Conservation (phyloP, 2,888 invertebrate species). For the Aphidoletes aphidimyza region DNA sequence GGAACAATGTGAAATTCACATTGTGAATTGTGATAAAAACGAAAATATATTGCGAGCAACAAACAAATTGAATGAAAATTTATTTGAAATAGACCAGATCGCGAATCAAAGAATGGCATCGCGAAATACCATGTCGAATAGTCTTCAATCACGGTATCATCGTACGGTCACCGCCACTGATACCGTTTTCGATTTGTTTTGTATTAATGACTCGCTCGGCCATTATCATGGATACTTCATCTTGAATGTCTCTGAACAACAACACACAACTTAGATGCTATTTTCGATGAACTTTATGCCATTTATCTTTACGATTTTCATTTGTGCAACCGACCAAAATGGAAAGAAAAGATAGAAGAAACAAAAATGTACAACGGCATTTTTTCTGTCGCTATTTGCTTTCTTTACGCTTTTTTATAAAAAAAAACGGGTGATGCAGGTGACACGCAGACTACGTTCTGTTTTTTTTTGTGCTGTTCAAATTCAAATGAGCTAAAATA, state of each 20-base stretch:
- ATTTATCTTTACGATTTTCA: neutral
- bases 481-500: neutral
- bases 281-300: conserved; percentile 37
- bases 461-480: neutral
- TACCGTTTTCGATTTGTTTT: conserved; percentile 21
- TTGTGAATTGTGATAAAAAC: no score
- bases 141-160: conserved; percentile 29
- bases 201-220: neutral
- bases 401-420: neutral
- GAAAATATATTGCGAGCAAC: no score
- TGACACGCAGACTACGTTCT: neutral
- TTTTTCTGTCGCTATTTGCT: neutral
- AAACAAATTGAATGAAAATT: neutral
- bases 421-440: neutral
- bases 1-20: neutral
- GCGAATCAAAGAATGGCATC: neutral
- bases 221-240: neutral
- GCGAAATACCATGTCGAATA: neutral
- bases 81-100: conserved; percentile 18
- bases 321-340: neutral
- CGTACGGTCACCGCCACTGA: neutral
- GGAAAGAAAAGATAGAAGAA: neutral
- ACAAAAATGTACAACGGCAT: conserved; percentile 12
- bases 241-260: neutral
- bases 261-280: neutral